Evolutionary conservation across 2,888 invertebrate species (phyloP).

Genomic region (Drosophila sordidula): DNA sequence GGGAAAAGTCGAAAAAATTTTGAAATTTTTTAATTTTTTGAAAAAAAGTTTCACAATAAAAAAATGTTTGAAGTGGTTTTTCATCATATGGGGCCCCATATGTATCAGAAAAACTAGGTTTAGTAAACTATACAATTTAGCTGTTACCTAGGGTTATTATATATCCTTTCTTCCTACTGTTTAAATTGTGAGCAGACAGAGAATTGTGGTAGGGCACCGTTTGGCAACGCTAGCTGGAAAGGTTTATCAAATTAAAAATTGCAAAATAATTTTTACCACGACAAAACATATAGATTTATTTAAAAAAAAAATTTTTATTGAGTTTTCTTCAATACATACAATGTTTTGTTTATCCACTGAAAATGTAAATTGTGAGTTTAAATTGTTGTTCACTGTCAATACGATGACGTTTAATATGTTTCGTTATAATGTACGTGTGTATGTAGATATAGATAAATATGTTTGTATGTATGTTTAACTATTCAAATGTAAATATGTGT

Average conservation of each 20-base stretch:
- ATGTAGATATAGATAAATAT: slow-evolving; percentile 48
- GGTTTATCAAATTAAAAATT: background rate
- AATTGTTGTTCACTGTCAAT: slow-evolving; percentile 32
- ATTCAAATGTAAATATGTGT: slow-evolving; percentile 38
- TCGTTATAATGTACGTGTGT: slow-evolving; percentile 31
- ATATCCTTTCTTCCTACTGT: too few relatives aligned
- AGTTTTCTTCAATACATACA: slow-evolving; percentile 49
- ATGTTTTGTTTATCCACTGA: slow-evolving; percentile 33
- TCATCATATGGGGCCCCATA: too few relatives aligned
- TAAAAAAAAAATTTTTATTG: slow-evolving; percentile 34
- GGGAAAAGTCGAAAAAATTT: too few relatives aligned
- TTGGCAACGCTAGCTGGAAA: too few relatives aligned
- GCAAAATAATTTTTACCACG: background rate
- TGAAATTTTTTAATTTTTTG: too few relatives aligned
- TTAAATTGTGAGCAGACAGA: too few relatives aligned
- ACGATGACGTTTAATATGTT: slow-evolving; percentile 32
- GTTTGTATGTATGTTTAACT: slow-evolving; percentile 35
- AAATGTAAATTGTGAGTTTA: slow-evolving; percentile 29
- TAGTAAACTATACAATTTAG: too few relatives aligned
- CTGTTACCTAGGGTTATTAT: too few relatives aligned
- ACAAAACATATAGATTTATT: slow-evolving; percentile 3
- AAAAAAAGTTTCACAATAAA: too few relatives aligned
- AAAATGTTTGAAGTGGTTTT: too few relatives aligned
- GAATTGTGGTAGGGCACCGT: too few relatives aligned
- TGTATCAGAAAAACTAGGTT: too few relatives aligned